Conservation (phyloP, 2,797 vertebrate species). For the Rhabdomys pumilio region DNA sequence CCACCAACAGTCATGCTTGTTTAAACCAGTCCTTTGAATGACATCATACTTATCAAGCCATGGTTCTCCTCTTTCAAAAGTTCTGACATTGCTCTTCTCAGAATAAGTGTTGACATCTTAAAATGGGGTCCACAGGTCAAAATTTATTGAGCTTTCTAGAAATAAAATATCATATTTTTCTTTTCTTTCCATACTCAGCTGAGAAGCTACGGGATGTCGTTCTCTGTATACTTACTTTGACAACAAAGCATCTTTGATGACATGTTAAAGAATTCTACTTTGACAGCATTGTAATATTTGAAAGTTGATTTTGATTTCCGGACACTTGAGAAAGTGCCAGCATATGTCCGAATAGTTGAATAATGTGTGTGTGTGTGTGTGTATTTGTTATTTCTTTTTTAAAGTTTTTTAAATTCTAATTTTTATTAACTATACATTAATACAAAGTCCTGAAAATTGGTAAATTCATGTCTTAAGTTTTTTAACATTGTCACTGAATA, state of each 20-base stretch:
- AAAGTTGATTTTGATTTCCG: neutral
- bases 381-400: too few species aligned
- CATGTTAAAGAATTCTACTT: neutral
- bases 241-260: neutral
- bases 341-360: neutral
- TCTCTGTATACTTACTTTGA: neutral
- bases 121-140: neutral
- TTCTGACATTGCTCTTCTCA: neutral
- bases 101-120: neutral
- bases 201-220: neutral
- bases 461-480: slow-evolving; percentile 64
- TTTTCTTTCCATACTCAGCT: neutral
- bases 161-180: neutral
- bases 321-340: neutral
- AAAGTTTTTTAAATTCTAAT: slow-evolving; percentile 20
- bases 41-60: neutral
- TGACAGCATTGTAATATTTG: slow-evolving; percentile 27
- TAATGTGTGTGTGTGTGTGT: too few species aligned
- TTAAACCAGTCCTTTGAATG: neutral
- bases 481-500: slow-evolving; percentile 63
- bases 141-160: neutral
- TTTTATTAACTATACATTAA: slow-evolving; percentile 80
- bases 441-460: slow-evolving; percentile 57
- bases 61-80: neutral
- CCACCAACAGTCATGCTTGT: neutral